These are phyloP conservation scores for Hydrotaea diabolus DNA, from an alignment of 2,888 invertebrate genomes.

Conservation along the genomic window DNA sequence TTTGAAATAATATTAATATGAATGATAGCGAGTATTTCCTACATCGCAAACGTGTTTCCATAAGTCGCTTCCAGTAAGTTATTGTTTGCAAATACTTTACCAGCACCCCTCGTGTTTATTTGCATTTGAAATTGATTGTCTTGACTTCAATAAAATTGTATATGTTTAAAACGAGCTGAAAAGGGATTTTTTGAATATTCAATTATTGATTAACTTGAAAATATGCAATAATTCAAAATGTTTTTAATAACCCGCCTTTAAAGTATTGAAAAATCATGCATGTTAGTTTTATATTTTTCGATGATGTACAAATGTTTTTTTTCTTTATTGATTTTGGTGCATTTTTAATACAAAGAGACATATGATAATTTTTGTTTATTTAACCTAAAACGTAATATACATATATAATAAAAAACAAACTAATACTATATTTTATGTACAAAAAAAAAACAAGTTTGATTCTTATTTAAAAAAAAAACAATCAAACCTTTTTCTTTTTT, in stretches of 20 bases:
- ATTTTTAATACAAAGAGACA: constrained; percentile 39
- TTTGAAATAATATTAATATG: too few species aligned
- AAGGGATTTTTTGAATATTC: not conserved
- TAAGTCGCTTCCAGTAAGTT: too few species aligned
- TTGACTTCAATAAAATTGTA: not conserved
- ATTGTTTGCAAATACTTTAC: too few species aligned
- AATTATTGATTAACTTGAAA: not conserved
- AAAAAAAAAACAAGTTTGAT: constrained; percentile 13
- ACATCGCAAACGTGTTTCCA: too few species aligned
- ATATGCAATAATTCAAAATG: not conserved
- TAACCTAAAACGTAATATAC: constrained; percentile 57
- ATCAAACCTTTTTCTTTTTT: constrained; percentile 3
- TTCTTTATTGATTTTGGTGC: constrained; percentile 16
- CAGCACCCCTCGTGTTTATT: not conserved
- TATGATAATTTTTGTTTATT: constrained; percentile 38
- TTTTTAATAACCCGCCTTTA: not conserved
- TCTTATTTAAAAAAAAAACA: not conserved
- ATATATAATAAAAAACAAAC: constrained; percentile 56
- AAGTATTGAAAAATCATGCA: not conserved
- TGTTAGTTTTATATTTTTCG: not conserved
- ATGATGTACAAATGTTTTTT: constrained; percentile 41
- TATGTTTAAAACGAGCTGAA: not conserved
- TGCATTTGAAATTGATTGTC: not conserved
- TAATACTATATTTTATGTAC: constrained; percentile 51
- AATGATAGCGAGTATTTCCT: too few species aligned